Conservation (phyloP, 2,888 invertebrate genomes). For the Amphipoea lucens region DNA sequence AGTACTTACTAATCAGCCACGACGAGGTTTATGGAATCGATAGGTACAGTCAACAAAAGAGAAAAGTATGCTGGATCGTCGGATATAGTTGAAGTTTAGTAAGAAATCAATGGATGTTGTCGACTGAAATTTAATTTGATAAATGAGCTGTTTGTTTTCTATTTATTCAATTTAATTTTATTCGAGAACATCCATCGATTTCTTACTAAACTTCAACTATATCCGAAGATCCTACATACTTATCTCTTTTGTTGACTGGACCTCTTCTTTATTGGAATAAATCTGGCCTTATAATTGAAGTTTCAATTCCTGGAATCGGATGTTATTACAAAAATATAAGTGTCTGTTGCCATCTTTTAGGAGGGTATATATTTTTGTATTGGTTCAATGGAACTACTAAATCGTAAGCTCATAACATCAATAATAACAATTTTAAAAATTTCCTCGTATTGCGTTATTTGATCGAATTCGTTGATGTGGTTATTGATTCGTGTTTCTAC, state of each 20-base stretch:
- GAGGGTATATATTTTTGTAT: constrained; percentile 3
- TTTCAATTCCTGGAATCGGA: not conserved
- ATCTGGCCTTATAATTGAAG: not conserved
- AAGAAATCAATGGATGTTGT: no score
- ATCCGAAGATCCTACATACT: no score
- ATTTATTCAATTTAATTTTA: no score
- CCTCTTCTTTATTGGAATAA: not conserved
- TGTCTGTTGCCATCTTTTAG: not conserved
- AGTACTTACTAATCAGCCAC: not conserved
- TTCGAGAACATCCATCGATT: no score
- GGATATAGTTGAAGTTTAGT: no score
- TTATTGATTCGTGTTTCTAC: constrained; percentile 28
- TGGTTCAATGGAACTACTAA: not conserved
- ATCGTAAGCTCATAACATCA: not conserved
- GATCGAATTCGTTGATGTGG: constrained; percentile 51
- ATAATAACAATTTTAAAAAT: constrained; percentile 19
- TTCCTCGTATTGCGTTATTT: constrained; percentile 8
- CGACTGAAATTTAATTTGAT: no score
- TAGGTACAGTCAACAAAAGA: no score
- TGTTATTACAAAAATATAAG: constrained; percentile 1
- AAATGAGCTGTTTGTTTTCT: no score
- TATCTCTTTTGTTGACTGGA: no score
- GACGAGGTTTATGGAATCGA: not conserved
- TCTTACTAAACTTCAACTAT: no score
- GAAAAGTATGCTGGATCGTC: no score